Percentiles rank a stretch among this genome's conserved stretches.
These are phyloP conservation scores for Tromatobia lineatoria DNA, from an alignment of 2,888 invertebrate genomes.

Conservation along the genomic window DNA sequence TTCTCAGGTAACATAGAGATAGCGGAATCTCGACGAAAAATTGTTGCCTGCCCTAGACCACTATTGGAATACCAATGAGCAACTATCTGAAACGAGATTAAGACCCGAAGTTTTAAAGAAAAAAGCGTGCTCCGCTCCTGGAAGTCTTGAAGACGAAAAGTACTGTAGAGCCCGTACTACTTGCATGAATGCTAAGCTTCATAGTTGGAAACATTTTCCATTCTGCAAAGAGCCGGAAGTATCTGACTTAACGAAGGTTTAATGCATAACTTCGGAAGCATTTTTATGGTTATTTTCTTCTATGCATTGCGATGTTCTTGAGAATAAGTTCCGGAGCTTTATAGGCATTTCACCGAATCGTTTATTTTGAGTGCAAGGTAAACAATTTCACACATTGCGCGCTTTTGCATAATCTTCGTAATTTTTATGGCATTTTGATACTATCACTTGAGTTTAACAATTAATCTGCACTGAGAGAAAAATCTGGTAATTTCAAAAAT, in stretches of 20 bases:
- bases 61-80: conserved; percentile 38
- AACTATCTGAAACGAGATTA: conserved; percentile 29
- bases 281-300: background rate
- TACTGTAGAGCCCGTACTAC: background rate
- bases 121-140: background rate
- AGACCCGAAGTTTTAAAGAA: background rate
- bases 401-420: background rate
- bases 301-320: conserved; percentile 12
- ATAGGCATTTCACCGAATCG: background rate
- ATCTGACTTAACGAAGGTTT: background rate
- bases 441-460: too few species aligned
- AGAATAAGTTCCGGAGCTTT: background rate
- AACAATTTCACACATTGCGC: background rate
- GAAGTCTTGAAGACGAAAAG: background rate
- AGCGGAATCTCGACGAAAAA: conserved; percentile 64
- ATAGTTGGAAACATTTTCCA: background rate
- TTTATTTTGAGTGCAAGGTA: background rate
- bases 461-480: too few species aligned
- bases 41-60: conserved; percentile 39
- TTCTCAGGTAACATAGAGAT: conserved; percentile 28
- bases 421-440: background rate
- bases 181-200: background rate
- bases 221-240: background rate
- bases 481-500: too few species aligned
- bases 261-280: background rate